phyloP scores from a whole-genome alignment of 2,888 invertebrate genomes.

The Hirtodrosophila histrioides region DNA sequence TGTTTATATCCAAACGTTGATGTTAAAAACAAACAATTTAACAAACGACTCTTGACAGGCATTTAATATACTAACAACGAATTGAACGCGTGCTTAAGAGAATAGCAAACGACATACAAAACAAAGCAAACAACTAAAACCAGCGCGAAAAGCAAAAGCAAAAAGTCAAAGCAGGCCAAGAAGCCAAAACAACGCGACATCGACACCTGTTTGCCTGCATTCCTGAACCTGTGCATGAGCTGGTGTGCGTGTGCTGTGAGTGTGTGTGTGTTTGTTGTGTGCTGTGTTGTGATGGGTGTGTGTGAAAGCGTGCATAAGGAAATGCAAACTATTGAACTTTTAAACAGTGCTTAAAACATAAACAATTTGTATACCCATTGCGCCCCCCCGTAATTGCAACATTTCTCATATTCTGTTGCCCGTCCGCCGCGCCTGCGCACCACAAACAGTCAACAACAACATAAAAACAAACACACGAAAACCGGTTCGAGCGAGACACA shows the following conservation, averaged over 20 bases:
- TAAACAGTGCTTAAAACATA: constrained; percentile 33
- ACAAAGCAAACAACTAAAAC: constrained; percentile 16
- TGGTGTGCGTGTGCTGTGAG: constrained; percentile 2
- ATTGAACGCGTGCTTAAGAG: constrained; percentile 1
- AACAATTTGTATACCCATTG: constrained; percentile 41
- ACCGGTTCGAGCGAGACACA: constrained; percentile 57
- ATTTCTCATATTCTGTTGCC: constrained; percentile 29
- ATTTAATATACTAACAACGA: constrained; percentile 26
- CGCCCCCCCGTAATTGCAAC: constrained; percentile 51
- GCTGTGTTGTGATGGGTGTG: constrained; percentile 7
- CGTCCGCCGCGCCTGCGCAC: constrained; percentile 44
- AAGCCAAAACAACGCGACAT: constrained; percentile 54
- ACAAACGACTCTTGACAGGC: constrained; percentile 23
- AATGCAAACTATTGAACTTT: constrained; percentile 34
- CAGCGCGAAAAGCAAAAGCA: constrained; percentile 11
- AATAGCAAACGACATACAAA: constrained; percentile 14
- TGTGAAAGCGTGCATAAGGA: constrained; percentile 14
- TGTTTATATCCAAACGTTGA: constrained; percentile 12
- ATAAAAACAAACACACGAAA: constrained; percentile 62
- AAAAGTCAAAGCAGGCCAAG: constrained; percentile 36
- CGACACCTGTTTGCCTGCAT: constrained; percentile 69
- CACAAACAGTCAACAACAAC: constrained; percentile 34
- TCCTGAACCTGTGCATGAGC: constrained; percentile 53
- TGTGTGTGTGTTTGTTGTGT: constrained; percentile 21
- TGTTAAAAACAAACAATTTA: constrained; percentile 6